Evolutionary conservation across 35 echinoderm and acorn worm species (phyloP), one percentile per base, ranked within the genome.

Genomic region (Heliocidaris tuberculata): DNA sequence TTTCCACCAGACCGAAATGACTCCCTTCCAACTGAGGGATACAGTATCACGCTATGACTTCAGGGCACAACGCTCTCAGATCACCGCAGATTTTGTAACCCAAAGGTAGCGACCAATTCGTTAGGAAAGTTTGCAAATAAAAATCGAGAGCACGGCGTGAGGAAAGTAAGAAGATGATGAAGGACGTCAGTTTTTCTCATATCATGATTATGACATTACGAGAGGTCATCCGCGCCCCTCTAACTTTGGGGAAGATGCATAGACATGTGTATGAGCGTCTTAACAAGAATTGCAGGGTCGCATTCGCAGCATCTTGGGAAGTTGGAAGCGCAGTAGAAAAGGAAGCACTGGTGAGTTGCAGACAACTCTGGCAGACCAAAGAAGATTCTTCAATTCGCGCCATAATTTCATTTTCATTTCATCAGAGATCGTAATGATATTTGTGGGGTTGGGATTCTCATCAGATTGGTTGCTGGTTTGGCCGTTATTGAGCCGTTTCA

Each of bases 351-450:
- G 65, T 21, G 27, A 24, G 65, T 78, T 78, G 65, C 21, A n/a
- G 17, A 78, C 65, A 19, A 27, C 27, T n/a, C 65, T 78, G 21
- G 65, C 65, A 27, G 65, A 5, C 65, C 65, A 24, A 78, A 78
- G 4, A 19, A 5, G 87, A 32, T 19, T 32, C 87, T 89, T 89
- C 87, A 89, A 47, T 89, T 30, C 91, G 50, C 91, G 16, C 91
- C 48, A 49, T 93, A 93, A 93, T 93, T 93, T 93, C 91, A 93
- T 93, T 93, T 93, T 93, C 50, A 93, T 93, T 93, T 93, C 50
- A 93, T 93, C 27, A n/a, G 47, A 50, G 91, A 48, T 59, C 50
- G 48, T 93, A 93, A 93, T 59, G 91, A 93, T 93, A 59, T 93
- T 93, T 93, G 91, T 48, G 50, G 9, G 91, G 91, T 93, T 93